Conservation (phyloP, 2,797 vertebrate genomes). For the Cirrhinus molitorella region DNA sequence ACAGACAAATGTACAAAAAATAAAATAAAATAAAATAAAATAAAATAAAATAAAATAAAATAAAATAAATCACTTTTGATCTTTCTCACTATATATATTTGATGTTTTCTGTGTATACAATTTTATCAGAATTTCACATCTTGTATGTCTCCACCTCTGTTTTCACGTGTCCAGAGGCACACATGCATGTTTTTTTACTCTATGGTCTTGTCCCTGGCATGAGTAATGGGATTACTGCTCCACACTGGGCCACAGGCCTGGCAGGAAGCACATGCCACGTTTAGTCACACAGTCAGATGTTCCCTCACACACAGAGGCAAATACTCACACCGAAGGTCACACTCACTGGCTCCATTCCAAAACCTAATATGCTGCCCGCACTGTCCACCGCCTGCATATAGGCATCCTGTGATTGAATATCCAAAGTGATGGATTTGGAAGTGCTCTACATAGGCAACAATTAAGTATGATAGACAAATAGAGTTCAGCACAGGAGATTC, state of each 20-base stretch:
- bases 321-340: conserved; percentile 13
- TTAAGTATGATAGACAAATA: not conserved
- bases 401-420: not conserved
- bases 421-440: not conserved
- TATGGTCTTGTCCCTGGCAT: not conserved
- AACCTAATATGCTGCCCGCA: not conserved
- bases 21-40: too few relatives aligned
- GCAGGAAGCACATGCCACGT: conserved; percentile 40
- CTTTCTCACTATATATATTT: too few relatives aligned
- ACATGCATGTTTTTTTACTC: not conserved
- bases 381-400: not conserved
- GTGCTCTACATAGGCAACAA: not conserved
- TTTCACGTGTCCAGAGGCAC: conserved; percentile 23
- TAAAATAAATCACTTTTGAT: too few relatives aligned
- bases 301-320: conserved; percentile 19
- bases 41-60: too few relatives aligned
- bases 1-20: too few relatives aligned
- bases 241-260: conserved; percentile 40
- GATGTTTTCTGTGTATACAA: not conserved
- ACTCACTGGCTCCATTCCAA: conserved; percentile 1
- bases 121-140: too few relatives aligned
- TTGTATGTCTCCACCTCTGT: not conserved
- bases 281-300: conserved; percentile 35
- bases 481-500: not conserved
- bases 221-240: conserved; percentile 36